These are phyloP conservation scores for Philopotamus ludificatus DNA, from an alignment of 1,140 invertebrate genomes.

Conservation along the genomic window DNA sequence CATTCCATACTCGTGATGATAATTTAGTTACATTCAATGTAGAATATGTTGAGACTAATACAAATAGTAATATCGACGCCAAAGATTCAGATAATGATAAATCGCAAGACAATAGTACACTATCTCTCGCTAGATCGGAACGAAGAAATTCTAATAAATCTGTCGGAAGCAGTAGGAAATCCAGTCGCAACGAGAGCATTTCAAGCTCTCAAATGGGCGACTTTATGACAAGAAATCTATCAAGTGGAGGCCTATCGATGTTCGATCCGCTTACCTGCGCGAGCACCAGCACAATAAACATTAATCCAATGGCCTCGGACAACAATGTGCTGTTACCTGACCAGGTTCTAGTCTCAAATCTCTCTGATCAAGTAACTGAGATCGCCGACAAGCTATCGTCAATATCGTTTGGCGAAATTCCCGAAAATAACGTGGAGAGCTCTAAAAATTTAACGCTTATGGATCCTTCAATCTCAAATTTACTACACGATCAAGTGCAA, in stretches of 20 bases:
- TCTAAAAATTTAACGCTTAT: conserved; percentile 23
- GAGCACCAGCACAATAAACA: conserved; percentile 34
- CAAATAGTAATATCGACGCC: conserved; percentile 6
- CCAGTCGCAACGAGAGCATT: conserved; percentile 47
- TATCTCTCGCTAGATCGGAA: conserved; percentile 26
- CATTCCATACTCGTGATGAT: conserved; percentile 12
- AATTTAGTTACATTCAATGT: conserved; percentile 9
- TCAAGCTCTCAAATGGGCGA: conserved; percentile 41
- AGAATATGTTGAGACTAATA: conserved; percentile 16
- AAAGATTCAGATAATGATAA: conserved; percentile 32
- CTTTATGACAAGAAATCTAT: conserved; percentile 51
- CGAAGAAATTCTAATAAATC: conserved; percentile 37
- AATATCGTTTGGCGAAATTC: conserved; percentile 42
- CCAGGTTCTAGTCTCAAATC: conserved; percentile 51
- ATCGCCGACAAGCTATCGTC: conserved; percentile 53
- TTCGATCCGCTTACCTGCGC: conserved; percentile 52
- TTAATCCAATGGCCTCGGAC: conserved; percentile 37
- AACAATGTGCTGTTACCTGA: conserved; percentile 49
- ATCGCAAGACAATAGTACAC: conserved; percentile 15
- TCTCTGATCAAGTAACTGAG: conserved; percentile 54
- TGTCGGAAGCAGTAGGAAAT: conserved; percentile 44
- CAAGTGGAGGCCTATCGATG: conserved; percentile 54
- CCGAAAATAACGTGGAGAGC: conserved; percentile 37
- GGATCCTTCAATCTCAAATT: conserved; percentile 34
- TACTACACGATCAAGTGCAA: conserved; percentile 40